Evolutionary conservation across 2,113 vertebrate genomes (phyloP), one percentile per base, ranked within the genome.

Genomic region (Hippopotamus amphibius): DNA sequence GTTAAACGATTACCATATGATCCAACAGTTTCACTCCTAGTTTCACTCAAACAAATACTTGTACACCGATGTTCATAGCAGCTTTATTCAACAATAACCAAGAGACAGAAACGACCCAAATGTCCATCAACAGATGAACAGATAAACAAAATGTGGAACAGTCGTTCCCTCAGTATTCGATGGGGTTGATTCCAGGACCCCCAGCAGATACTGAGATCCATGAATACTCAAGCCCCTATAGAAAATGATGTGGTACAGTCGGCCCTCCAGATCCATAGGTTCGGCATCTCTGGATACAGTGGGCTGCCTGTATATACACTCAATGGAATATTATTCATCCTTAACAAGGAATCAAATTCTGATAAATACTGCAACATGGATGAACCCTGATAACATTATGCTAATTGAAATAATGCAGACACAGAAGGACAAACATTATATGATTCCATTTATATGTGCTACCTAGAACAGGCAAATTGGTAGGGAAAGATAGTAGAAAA

Each of bases 321-420:
- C 5, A 5, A 53, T 41, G 22, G 50, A 94, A 81, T 72, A 37
- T 87, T 80, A 87, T 28, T 71, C 63, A 53, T 55, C 43, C 63
- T 79, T 80, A 80, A 63, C 85, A 87, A 81, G 28, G 50, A 89
- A 76, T 84, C 21, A 86, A 71, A 86, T 87, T 95, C 82, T 86
- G 72, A 92, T 43, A 71, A 55, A 61, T 80, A 71, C 30, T 87
- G 53, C 53, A 91, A 80, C 63, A 69, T 21, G 16, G 57, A 81
- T n/a, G 13, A 92, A 87, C 7, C 74, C 9, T 87, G 8, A 86
- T 69, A 92, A 92, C 55, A 87, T n/a, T 71, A 53, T 12, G 48
- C 74, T 43, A 92, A 87, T 28, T 88, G 16, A 92, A 95, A 82
- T 65, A 80, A 92, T 16, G 28, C 28, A 65, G 21, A 87, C 53